A percentile compares a stretch with the other conserved stretches of the same genome.
Evolutionary conservation across 92 coral and sea anemone genomes (phyloP).

Genomic region (Micromussa lordhowensis): DNA sequence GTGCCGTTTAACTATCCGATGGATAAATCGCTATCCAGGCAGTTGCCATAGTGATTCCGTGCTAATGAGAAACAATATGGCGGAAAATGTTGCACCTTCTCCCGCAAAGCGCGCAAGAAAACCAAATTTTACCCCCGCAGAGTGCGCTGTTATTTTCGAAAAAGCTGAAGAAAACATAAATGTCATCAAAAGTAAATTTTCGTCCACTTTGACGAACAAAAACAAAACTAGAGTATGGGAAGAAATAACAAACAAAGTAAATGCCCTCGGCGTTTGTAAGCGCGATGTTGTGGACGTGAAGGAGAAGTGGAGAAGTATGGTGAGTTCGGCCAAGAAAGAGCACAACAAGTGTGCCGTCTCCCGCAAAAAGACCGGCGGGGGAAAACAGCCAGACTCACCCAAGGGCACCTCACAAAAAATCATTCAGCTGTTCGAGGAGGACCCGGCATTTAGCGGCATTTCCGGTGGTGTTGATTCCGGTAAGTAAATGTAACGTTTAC

Average conservation of each 20-base stretch:
- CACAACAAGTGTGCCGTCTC: neutral
- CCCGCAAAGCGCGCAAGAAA: neutral
- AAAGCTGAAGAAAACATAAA: constrained; percentile 25
- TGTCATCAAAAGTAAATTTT: constrained; percentile 19
- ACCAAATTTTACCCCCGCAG: constrained; percentile 10
- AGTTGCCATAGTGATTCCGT: neutral
- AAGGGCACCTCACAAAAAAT: no score
- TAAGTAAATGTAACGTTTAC: no score
- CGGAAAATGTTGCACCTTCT: neutral
- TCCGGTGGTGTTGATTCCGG: no score
- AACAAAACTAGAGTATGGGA: constrained; percentile 12
- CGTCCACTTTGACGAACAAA: constrained; percentile 14
- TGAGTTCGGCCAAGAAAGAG: constrained; percentile 39
- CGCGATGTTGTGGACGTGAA: neutral
- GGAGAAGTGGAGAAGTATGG: constrained; percentile 37
- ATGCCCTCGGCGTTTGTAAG: constrained; percentile 9
- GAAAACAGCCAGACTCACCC: no score
- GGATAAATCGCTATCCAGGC: constrained; percentile 4
- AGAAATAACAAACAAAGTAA: neutral
- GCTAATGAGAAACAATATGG: neutral
- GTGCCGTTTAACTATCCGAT: constrained; percentile 31
- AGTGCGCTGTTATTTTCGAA: constrained; percentile 20
- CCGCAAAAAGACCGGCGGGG: neutral
- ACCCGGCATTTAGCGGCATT: no score
- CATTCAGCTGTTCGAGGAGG: no score